Conservation (phyloP, 2,113 vertebrate genomes). For the Rhynchomys soricoides region DNA sequence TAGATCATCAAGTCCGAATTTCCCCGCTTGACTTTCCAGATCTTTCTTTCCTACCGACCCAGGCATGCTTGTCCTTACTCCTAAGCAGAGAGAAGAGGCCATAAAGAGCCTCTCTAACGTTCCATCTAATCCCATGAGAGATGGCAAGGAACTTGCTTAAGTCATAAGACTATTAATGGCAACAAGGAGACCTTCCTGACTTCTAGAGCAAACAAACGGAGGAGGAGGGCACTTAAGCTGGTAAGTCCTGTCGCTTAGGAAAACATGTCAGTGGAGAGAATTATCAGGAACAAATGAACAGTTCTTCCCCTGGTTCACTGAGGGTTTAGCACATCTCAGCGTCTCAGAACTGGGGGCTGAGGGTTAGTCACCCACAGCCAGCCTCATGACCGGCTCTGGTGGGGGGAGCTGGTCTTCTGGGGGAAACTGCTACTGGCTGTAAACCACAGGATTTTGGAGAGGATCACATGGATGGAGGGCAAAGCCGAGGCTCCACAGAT, state of each 20-base stretch:
- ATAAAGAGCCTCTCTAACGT: neutral
- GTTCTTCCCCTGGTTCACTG: neutral
- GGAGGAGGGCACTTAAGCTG: no score
- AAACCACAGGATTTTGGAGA: neutral
- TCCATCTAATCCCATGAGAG: neutral
- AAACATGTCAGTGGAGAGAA: neutral
- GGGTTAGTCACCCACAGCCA: neutral
- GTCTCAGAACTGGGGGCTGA: neutral
- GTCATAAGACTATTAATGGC: neutral
- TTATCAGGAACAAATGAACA: neutral
- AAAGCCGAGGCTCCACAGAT: neutral
- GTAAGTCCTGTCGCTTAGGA: neutral
- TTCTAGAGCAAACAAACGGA: neutral
- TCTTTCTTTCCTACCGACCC: neutral
- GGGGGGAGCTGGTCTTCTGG: neutral
- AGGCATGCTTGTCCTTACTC: neutral
- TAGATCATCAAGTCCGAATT: neutral
- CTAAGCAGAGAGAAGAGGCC: neutral
- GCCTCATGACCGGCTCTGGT: neutral
- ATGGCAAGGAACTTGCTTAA: neutral
- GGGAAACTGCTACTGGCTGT: neutral
- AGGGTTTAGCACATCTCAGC: neutral
- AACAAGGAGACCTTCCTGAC: no score
- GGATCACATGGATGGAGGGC: rapidly evolving
- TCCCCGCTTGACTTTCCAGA: neutral